Conservation (phyloP, 2,113 vertebrate genomes). For the Ictalurus furcatus region DNA sequence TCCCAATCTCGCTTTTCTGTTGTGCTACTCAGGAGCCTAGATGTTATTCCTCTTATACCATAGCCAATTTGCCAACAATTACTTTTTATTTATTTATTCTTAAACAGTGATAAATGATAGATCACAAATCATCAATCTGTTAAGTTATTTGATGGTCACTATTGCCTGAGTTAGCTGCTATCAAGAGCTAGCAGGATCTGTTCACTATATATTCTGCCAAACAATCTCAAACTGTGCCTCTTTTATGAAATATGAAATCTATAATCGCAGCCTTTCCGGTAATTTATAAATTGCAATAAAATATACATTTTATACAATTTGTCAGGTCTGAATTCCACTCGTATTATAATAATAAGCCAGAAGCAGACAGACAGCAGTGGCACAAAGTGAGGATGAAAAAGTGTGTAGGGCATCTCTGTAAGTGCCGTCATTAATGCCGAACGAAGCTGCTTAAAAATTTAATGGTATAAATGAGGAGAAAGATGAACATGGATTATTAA, state of each 20-base stretch:
- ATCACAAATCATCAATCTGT: not conserved
- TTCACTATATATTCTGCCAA: not conserved
- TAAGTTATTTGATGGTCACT: not conserved
- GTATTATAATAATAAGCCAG: conserved; percentile 15
- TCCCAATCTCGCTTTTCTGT: no score
- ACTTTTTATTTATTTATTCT: not conserved
- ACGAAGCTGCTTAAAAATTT: conserved; percentile 58
- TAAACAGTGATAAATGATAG: not conserved
- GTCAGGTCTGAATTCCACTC: conserved; percentile 19
- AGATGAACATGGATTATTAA: conserved; percentile 67
- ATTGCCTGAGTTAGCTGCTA: not conserved
- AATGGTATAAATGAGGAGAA: conserved; percentile 62
- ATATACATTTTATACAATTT: conserved; percentile 21
- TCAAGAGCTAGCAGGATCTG: not conserved
- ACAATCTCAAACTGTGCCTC: not conserved
- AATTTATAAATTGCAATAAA: conserved; percentile 17
- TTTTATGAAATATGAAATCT: not conserved
- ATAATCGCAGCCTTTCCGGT: not conserved
- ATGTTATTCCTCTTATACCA: not conserved
- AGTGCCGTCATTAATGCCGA: conserved; percentile 49
- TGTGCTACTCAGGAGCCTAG: not conserved
- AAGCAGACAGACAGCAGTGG: conserved; percentile 34
- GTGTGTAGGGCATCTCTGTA: conserved; percentile 26
- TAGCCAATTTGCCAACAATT: not conserved
- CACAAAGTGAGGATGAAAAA: conserved; percentile 26